Base-by-base conservation (phyloP, 2,797 vertebrate species). In the Zonotrichia albicollis region DNA sequence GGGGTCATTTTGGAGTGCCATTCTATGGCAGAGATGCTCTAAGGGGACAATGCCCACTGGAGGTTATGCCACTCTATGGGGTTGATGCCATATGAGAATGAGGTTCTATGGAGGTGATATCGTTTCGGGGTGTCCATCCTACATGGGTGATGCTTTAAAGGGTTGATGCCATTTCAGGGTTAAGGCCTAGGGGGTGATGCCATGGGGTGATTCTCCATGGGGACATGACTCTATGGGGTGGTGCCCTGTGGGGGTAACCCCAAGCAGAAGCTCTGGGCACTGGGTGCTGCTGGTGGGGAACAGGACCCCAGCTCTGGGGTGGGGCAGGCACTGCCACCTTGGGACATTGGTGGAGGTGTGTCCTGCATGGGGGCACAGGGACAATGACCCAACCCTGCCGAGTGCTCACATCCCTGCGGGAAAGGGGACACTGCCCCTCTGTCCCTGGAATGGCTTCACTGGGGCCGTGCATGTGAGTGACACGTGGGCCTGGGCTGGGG, bases 381-480 rank as follows among this genome's bases (percentile, higher is more conserved):
- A 38, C 55, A 54, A 12, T 1, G 32, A 9, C 2, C 73, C 81
- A 25, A 2, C 14, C 34, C 30, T 27, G 21, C n/a, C 1, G 1
- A 45, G 27, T 1, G 38, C n/a, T 8, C 10, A 2, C 58, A 7
- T 1, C 55, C 27, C 40, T 1, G 1, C 0, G 5, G 22, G 9
- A n/a, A 30, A 45, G 80, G 26, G 36, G 29, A 21, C 0, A 0
- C 13, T 5, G 15, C 32, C 2, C 0, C 6, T 32, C 8, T 32
- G n/a, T 18, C 45, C 66, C 70, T 22, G 1, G 17, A 4, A 5
- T 5, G 62, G 62, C 3, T 4, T 29, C 3, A 2, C 0, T 4
- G 29, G 20, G 54, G 40, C 51, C 6, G 4, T 0, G 65, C 20
- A 0, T 3, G 46, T 5, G 48, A 55, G 29, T 1, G 38, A 42